A percentile compares a stretch with the other conserved stretches of the same genome.
Evolutionary conservation across 2,888 invertebrate genomes (phyloP).

Genomic region (Dimorphilus gyrociliatus): DNA sequence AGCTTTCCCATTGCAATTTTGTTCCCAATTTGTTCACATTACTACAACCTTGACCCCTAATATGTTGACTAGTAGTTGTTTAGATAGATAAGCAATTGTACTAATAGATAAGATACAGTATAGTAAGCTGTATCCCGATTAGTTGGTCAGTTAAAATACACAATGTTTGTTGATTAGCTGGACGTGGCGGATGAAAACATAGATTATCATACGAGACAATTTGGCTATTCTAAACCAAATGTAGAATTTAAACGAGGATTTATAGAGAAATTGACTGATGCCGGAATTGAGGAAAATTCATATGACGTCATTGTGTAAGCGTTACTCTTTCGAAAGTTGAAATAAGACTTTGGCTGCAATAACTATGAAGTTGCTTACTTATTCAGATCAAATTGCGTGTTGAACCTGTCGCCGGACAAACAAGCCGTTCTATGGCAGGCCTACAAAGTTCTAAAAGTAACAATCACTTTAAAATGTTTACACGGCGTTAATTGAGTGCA

Average conservation of each 20-base stretch:
- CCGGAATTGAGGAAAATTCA: slow-evolving; percentile 17
- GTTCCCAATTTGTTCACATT: too few relatives aligned
- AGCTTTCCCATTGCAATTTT: too few relatives aligned
- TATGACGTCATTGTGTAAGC: slow-evolving; percentile 26
- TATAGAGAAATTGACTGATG: slow-evolving; percentile 21
- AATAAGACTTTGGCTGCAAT: too few relatives aligned
- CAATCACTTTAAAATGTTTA: background rate
- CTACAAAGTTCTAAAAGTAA: slow-evolving; percentile 23
- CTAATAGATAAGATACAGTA: slow-evolving; percentile 4
- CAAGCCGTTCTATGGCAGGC: slow-evolving; percentile 19
- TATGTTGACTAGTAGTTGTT: too few relatives aligned
- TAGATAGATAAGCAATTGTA: slow-evolving; percentile 1
- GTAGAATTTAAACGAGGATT: slow-evolving; percentile 23
- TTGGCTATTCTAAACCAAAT: slow-evolving; percentile 20
- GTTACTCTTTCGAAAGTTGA: too few relatives aligned
- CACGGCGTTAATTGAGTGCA: background rate
- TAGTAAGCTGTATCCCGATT: background rate
- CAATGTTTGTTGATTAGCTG: slow-evolving; percentile 12
- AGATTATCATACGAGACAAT: slow-evolving; percentile 23
- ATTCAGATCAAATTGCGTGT: slow-evolving; percentile 29
- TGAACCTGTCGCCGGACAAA: slow-evolving; percentile 27
- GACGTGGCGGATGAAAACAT: slow-evolving; percentile 19
- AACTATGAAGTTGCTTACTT: too few relatives aligned
- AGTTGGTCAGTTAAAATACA: background rate
- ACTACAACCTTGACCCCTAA: too few relatives aligned